phyloP scores from a whole-genome alignment of 2,888 invertebrate species.

The Myopa tessellatipennis region DNA sequence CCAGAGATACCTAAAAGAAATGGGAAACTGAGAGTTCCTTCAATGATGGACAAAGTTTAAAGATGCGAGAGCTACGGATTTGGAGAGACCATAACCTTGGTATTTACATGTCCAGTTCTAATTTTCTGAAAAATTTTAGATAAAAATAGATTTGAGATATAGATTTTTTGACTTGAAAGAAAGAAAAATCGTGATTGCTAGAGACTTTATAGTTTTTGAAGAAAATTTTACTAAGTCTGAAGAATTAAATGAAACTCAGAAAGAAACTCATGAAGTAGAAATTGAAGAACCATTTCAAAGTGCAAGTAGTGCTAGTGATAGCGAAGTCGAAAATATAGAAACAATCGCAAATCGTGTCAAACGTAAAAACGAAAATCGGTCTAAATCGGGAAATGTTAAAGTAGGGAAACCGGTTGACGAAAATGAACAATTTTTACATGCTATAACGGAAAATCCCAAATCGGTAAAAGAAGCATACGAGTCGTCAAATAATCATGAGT shows the following conservation, averaged over 20 bases:
- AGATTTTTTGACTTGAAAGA: constrained; percentile 41
- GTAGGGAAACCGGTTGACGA: constrained; percentile 39
- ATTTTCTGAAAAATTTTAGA: no score
- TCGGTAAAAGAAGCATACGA: constrained; percentile 39
- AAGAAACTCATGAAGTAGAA: background rate
- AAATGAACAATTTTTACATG: constrained; percentile 34
- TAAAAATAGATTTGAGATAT: no score
- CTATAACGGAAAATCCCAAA: constrained; percentile 26
- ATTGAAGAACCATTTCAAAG: background rate
- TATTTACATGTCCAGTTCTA: no score
- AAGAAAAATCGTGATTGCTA: constrained; percentile 42
- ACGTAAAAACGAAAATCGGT: constrained; percentile 32
- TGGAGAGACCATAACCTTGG: no score
- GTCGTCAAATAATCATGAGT: constrained; percentile 37
- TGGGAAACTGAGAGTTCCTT: no score
- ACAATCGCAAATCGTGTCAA: background rate
- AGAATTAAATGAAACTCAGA: background rate
- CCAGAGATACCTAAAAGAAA: no score
- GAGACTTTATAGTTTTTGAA: constrained; percentile 48
- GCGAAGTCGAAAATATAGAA: background rate
- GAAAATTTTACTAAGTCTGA: no score
- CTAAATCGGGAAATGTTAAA: constrained; percentile 28
- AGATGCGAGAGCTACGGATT: no score
- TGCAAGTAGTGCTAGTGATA: background rate
- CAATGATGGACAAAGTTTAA: no score